These are phyloP conservation scores for Desoria tigrina DNA, from an alignment of 2,888 invertebrate genomes.

Conservation along the genomic window DNA sequence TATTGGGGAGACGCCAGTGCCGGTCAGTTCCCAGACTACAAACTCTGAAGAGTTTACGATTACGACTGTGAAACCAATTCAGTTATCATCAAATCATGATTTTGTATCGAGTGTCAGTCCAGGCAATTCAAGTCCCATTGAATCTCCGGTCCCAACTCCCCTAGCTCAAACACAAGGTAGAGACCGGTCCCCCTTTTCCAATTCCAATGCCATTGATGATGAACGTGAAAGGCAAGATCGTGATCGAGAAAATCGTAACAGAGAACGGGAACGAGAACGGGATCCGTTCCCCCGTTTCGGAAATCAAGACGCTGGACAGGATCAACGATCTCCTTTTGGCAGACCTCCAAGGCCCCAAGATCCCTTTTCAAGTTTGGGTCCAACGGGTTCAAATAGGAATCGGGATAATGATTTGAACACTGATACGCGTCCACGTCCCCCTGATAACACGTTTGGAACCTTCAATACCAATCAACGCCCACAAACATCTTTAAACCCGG, in stretches of 20 bases:
- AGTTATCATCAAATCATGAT: no score
- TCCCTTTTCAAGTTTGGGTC: constrained; percentile 36
- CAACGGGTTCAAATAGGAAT: constrained; percentile 35
- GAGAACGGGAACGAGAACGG: constrained; percentile 23
- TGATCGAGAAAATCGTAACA: constrained; percentile 16
- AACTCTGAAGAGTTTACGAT: no score
- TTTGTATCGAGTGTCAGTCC: neutral
- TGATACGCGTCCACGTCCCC: constrained; percentile 14
- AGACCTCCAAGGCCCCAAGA: constrained; percentile 42
- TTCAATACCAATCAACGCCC: constrained; percentile 2
- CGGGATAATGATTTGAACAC: constrained; percentile 28
- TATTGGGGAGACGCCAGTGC: neutral
- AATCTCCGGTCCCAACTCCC: constrained; percentile 23
- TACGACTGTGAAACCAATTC: no score
- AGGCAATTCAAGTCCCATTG: neutral
- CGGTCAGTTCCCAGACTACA: neutral
- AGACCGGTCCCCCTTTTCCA: constrained; percentile 39
- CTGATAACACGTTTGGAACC: constrained; percentile 4
- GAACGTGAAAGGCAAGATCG: constrained; percentile 33
- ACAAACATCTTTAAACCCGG: constrained; percentile 11
- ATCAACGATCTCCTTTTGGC: constrained; percentile 32
- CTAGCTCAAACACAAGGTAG: constrained; percentile 40
- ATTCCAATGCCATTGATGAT: constrained; percentile 42
- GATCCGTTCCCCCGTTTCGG: constrained; percentile 13
- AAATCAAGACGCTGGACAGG: constrained; percentile 21